A percentile compares a stretch with the other conserved stretches of the same genome.
Evolutionary conservation across 1,140 invertebrate genomes (phyloP).

Genomic region (Panagrolaimus sp.): DNA sequence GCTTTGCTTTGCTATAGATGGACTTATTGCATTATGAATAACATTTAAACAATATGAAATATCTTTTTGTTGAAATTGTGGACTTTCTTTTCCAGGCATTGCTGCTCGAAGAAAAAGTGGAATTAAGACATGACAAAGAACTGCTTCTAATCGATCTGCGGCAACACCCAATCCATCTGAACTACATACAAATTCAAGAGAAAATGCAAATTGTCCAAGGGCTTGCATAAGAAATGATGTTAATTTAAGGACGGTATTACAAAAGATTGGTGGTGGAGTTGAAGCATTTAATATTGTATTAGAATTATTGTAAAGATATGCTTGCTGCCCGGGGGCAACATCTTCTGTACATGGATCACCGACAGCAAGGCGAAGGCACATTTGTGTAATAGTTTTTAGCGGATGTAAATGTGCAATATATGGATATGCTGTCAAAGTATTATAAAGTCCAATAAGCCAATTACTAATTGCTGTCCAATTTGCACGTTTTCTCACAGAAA

Average conservation of each 20-base stretch:
- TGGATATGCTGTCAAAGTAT: constrained; percentile 81
- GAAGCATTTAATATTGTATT: constrained; percentile 63
- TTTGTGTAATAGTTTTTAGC: constrained; percentile 66
- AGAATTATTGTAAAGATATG: constrained; percentile 59
- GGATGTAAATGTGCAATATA: constrained; percentile 94
- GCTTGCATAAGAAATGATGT: constrained; percentile 87
- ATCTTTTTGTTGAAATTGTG: constrained; percentile 77
- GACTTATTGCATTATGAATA: constrained; percentile 78
- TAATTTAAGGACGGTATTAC: constrained; percentile 85
- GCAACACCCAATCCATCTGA: constrained; percentile 77
- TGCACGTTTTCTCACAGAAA: constrained; percentile 78
- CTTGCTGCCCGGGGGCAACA: not conserved
- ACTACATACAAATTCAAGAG: constrained; percentile 86
- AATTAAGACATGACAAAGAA: constrained; percentile 89
- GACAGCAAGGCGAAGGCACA: constrained; percentile 63
- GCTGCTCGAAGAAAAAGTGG: constrained; percentile 88
- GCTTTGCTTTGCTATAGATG: constrained; percentile 60
- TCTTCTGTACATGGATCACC: constrained; percentile 48
- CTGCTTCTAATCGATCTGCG: constrained; percentile 83
- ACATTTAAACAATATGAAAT: constrained; percentile 82
- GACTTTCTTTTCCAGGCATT: constrained; percentile 79
- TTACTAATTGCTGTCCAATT: constrained; percentile 93
- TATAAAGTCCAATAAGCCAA: constrained; percentile 84
- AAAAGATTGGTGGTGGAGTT: constrained; percentile 70
- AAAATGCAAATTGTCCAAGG: constrained; percentile 68